Conservation (phyloP, 2,797 vertebrate species). For the Myiotriccus ornatus region DNA sequence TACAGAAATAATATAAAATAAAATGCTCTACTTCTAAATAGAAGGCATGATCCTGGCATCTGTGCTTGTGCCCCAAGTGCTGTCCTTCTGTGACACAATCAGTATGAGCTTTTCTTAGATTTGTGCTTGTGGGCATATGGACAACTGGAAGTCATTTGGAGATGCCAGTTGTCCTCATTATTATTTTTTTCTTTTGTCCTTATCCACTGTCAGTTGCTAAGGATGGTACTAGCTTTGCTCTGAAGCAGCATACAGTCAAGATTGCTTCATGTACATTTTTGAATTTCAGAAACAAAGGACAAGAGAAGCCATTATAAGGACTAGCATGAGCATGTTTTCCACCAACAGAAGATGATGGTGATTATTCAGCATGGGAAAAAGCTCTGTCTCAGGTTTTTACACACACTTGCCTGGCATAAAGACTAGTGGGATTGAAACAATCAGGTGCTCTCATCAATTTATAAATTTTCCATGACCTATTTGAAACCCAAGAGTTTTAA, state of each 20-base stretch:
- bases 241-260: background rate
- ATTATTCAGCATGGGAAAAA: background rate
- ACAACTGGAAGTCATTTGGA: slow-evolving; percentile 65
- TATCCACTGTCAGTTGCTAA: background rate
- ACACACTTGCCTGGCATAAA: background rate
- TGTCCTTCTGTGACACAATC: slow-evolving; percentile 59
- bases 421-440: background rate
- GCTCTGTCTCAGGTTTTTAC: background rate
- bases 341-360: background rate
- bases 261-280: background rate
- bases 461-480: background rate
- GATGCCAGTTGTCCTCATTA: slow-evolving; percentile 44
- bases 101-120: slow-evolving; percentile 65
- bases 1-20: slow-evolving; percentile 54
- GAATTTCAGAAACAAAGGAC: background rate
- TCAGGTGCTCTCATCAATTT: background rate
- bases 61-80: slow-evolving; percentile 60
- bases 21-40: slow-evolving; percentile 56
- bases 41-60: slow-evolving; percentile 63
- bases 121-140: slow-evolving; percentile 56
- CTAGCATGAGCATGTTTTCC: background rate
- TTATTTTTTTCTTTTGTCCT: background rate
- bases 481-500: background rate
- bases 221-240: background rate
- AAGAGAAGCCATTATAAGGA: background rate